Evolutionary conservation across 2,888 invertebrate species (phyloP).

Genomic region (Crepidodera aurea): DNA sequence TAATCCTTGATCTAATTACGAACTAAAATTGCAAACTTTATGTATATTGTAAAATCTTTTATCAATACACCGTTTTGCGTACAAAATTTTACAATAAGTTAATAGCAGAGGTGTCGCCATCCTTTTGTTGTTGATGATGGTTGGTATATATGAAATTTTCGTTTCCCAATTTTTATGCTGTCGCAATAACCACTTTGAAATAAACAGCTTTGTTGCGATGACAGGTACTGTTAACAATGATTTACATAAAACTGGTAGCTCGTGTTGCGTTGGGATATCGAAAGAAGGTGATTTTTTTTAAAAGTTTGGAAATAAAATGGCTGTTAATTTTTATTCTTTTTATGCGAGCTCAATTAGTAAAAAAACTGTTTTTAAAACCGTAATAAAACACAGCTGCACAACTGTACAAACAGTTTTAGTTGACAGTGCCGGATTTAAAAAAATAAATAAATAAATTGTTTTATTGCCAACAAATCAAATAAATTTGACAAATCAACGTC

Average conservation of each 20-base stretch:
- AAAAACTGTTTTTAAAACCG: too few relatives aligned
- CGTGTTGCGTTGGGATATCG: constrained; percentile 15
- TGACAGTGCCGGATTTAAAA: too few relatives aligned
- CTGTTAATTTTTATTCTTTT: too few relatives aligned
- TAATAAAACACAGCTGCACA: too few relatives aligned
- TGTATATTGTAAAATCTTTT: not conserved
- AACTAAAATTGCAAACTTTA: constrained; percentile 11
- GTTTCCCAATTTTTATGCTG: constrained; percentile 32
- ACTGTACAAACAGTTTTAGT: too few relatives aligned
- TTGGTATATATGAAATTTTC: constrained; percentile 31
- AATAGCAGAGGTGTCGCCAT: constrained; percentile 31
- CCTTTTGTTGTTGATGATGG: constrained; percentile 31
- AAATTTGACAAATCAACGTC: too few relatives aligned
- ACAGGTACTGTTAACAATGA: constrained; percentile 21
- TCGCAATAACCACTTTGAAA: constrained; percentile 24
- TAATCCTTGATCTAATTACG: constrained; percentile 35
- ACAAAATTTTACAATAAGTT: constrained; percentile 2
- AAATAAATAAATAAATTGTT: too few relatives aligned
- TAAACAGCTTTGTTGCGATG: constrained; percentile 22
- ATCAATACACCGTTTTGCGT: not conserved
- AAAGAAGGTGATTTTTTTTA: constrained; percentile 8
- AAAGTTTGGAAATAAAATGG: not conserved
- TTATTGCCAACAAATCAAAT: too few relatives aligned
- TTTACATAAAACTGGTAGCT: constrained; percentile 22
- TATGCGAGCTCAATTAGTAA: too few relatives aligned